Evolutionary conservation across 2,797 vertebrate species (phyloP).

Genomic region (Tapera naevia): DNA sequence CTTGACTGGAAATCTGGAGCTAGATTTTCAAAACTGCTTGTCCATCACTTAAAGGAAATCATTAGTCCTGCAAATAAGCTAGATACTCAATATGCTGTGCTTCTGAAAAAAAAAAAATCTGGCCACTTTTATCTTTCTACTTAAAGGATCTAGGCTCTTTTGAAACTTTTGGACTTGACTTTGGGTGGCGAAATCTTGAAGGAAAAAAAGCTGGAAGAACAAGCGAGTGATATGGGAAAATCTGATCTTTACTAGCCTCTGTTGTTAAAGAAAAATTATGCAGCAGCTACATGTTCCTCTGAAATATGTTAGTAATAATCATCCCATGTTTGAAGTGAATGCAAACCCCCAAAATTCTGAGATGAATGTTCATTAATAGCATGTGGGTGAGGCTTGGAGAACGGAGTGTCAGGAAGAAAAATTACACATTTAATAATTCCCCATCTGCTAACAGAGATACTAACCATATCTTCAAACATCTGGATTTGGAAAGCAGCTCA

Average conservation of each 20-base stretch:
- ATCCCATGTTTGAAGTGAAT: slow-evolving; percentile 26
- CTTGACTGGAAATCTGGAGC: not conserved
- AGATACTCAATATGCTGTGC: not conserved
- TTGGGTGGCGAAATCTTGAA: not conserved
- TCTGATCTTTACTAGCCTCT: not conserved
- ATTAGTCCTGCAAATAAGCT: slow-evolving; percentile 16
- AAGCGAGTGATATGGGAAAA: not conserved
- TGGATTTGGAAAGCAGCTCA: slow-evolving; percentile 10
- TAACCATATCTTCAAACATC: slow-evolving; percentile 48
- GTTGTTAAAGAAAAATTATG: not conserved
- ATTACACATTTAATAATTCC: slow-evolving; percentile 33
- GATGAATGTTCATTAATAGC: slow-evolving; percentile 48
- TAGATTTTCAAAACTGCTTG: slow-evolving; percentile 9
- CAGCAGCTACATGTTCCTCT: not conserved
- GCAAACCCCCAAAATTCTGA: slow-evolving; percentile 1
- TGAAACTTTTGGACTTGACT: not conserved
- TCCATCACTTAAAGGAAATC: slow-evolving; percentile 1
- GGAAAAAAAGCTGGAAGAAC: not conserved
- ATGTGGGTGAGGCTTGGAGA: slow-evolving; percentile 49
- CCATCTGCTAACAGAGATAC: slow-evolving; percentile 1
- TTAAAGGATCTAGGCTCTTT: not conserved
- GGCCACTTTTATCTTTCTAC: not conserved
- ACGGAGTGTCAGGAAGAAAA: slow-evolving; percentile 5
- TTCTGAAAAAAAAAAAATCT: not conserved
- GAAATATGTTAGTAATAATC: slow-evolving; percentile 54